Evolutionary conservation across 2,797 vertebrate species (phyloP).

Genomic region (Sebastes nivosus): DNA sequence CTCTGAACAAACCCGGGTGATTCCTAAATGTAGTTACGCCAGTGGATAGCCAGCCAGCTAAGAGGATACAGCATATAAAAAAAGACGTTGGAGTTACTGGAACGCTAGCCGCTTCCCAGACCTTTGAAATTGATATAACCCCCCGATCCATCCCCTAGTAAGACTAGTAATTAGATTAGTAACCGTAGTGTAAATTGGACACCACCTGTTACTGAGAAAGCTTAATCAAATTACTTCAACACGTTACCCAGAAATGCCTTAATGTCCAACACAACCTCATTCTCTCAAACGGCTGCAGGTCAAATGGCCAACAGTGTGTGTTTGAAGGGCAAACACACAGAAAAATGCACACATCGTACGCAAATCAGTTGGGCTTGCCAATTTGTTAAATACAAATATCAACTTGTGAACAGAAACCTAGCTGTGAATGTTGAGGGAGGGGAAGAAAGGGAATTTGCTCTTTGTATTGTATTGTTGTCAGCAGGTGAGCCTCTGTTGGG

Average conservation of each 20-base stretch:
- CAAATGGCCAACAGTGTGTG: not conserved
- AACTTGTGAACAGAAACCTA: constrained; percentile 6
- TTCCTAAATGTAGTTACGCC: not conserved
- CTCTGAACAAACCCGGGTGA: not conserved
- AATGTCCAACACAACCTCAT: not conserved
- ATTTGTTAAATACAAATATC: constrained; percentile 8
- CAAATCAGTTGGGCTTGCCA: constrained; percentile 2
- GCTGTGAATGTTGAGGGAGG: not conserved
- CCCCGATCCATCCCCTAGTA: not conserved
- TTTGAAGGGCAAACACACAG: constrained; percentile 21
- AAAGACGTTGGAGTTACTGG: not conserved
- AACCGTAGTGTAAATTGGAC: not conserved
- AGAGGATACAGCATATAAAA: not conserved
- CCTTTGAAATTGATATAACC: not conserved
- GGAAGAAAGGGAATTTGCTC: not conserved
- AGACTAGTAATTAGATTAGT: not conserved
- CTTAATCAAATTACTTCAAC: too few species aligned
- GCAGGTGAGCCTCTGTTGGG: constrained; percentile 13
- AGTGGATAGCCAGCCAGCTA: not conserved
- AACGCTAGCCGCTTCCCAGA: not conserved
- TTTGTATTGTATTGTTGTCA: not conserved
- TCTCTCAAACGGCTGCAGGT: not conserved
- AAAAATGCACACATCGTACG: not conserved
- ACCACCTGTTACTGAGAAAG: not conserved
- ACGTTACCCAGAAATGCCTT: too few species aligned